These are phyloP conservation scores for Muscina levida DNA, from an alignment of 2,888 invertebrate genomes.

Conservation along the genomic window DNA sequence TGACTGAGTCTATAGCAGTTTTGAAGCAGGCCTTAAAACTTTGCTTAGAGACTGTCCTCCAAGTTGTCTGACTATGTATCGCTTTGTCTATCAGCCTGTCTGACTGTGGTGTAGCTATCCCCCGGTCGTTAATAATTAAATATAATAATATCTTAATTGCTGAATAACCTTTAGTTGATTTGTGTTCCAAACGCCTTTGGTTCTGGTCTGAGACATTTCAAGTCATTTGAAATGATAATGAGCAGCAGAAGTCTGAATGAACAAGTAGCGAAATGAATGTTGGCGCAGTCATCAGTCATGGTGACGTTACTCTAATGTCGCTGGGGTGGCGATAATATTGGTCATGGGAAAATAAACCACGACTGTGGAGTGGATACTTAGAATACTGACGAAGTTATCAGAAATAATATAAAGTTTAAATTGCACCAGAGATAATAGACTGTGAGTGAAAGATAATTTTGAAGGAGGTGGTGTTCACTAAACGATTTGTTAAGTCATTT, in stretches of 20 bases:
- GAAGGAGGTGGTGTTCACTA: too few species aligned
- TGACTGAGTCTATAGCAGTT: background rate
- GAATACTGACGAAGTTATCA: background rate
- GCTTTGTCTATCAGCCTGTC: background rate
- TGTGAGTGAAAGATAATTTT: too few species aligned
- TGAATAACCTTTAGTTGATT: constrained; percentile 41
- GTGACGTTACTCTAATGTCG: background rate
- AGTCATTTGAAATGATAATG: constrained; percentile 32
- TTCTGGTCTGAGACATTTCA: constrained; percentile 1
- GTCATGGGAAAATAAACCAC: constrained; percentile 24
- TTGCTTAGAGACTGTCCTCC: background rate
- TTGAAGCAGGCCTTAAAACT: background rate
- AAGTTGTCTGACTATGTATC: background rate
- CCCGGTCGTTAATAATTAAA: constrained; percentile 20
- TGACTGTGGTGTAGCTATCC: too few species aligned
- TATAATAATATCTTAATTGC: constrained; percentile 40
- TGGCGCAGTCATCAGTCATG: constrained; percentile 9
- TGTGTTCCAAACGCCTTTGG: constrained; percentile 23
- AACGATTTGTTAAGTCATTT: too few species aligned
- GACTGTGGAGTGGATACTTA: background rate
- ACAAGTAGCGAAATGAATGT: constrained; percentile 9
- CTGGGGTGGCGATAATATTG: background rate
- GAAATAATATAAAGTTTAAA: background rate
- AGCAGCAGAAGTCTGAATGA: background rate
- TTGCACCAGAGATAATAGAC: too few species aligned